Evolutionary conservation across 2,888 invertebrate genomes (phyloP), one percentile per base, ranked within the genome.

Genomic region (Periphyllus acericola): DNA sequence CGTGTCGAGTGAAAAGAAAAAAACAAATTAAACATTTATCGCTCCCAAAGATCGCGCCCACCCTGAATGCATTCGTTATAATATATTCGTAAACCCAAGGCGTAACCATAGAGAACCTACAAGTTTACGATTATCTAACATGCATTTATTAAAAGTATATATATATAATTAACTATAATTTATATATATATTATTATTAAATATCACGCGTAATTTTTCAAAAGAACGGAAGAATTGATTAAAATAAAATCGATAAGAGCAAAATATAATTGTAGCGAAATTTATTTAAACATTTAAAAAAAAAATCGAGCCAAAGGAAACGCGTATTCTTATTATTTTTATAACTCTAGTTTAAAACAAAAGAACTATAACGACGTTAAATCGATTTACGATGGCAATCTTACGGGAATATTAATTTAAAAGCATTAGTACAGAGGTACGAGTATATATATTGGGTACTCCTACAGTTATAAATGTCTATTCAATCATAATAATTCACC

Each of bases 401-500:
- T 76, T 40, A 19, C 46, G 17, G 19, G 40, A 46, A 84, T 76
- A 66, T 66, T n/a, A 66, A 85, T 78, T 66, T 68, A n/a, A 60
- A 60, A 84, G 32, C 46, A 75, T 84, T 52, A 68, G 46, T 32
- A 17, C 14, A 32, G 21, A 29, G 11, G 8, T 55, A 68, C n/a
- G 29, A 68, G 29, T 68, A 25, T 68, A 66, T 68, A 66, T 75
- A 21, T 46, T 25, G 68, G 55, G 36, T 52, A 34, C 68, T 76
- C 66, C 76, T 46, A 52, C 78, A 78, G 68, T 68, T 46, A n/a
- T 78, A 84, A 85, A 85, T 78, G 68, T 78, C 76, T 71, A 78
- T 66, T 76, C 84, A 19, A 84, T 84, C 84, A n/a, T 74, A 34
- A 84, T 85, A 85, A 68, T 68, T 78, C 84, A 68, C 84, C 84